Percentiles rank a stretch among this genome's conserved stretches.
phyloP scores from a whole-genome alignment of 2,113 vertebrate genomes.

The Tamias sibiricus region DNA sequence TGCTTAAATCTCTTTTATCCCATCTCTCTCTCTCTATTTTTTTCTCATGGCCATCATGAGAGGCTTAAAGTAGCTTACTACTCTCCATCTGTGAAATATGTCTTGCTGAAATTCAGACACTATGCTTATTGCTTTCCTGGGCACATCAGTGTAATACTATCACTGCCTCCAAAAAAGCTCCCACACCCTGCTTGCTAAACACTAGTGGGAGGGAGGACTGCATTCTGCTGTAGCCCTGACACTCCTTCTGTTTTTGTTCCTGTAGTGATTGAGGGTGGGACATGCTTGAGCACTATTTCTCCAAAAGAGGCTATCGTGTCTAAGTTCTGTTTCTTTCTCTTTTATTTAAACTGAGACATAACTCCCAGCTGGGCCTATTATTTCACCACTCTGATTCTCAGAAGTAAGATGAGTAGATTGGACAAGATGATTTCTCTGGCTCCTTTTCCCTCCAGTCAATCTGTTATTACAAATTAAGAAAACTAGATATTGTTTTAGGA shows the following conservation, averaged over 20 bases:
- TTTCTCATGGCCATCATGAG: background rate
- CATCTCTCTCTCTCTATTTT: background rate
- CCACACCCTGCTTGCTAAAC: background rate
- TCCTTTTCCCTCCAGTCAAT: background rate
- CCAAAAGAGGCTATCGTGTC: background rate
- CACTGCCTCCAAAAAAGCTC: background rate
- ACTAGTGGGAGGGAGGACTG: background rate
- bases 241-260: background rate
- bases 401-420: background rate
- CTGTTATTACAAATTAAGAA: background rate
- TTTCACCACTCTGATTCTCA: background rate
- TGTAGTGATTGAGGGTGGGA: background rate
- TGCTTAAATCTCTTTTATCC: background rate
- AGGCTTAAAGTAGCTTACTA: background rate
- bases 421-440: background rate
- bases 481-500: background rate
- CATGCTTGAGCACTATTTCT: background rate
- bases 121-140: background rate
- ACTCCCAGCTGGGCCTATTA: background rate
- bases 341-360: background rate
- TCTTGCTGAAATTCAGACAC: background rate
- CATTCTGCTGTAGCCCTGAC: background rate
- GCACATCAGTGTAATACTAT: accelerated
- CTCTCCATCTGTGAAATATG: background rate
- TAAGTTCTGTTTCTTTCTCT: background rate